Conservation (phyloP, 2,888 invertebrate species). For the Aproaerema taeniolella region DNA sequence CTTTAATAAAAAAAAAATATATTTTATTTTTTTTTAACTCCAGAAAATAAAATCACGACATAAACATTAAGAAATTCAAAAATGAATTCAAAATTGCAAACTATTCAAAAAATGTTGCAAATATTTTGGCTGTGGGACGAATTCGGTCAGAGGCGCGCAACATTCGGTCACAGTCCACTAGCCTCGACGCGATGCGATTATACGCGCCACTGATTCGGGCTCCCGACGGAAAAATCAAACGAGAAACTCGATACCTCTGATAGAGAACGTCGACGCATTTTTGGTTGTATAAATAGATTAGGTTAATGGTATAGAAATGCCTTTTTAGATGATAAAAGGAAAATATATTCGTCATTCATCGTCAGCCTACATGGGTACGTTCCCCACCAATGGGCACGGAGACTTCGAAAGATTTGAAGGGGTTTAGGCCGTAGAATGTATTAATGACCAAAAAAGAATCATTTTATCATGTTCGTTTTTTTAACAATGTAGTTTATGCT, state of each 20-base stretch:
- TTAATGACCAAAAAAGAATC: no score
- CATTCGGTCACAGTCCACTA: conserved; percentile 33
- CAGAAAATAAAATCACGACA: background rate
- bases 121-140: no score
- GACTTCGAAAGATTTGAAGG: no score
- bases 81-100: background rate
- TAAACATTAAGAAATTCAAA: conserved; percentile 2
- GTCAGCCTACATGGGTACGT: no score
- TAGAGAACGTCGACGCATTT: background rate
- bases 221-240: conserved; percentile 11
- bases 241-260: conserved; percentile 8
- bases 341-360: no score
- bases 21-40: no score
- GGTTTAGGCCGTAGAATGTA: no score
- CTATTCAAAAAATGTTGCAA: background rate
- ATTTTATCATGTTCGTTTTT: no score
- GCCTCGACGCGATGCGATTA: conserved; percentile 27
- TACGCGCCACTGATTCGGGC: conserved; percentile 23
- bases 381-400: no score
- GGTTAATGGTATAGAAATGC: background rate
- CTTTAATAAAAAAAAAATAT: no score
- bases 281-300: background rate
- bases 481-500: no score
- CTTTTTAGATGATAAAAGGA: background rate
- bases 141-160: conserved; percentile 54